phyloP scores from a whole-genome alignment of 64 coral and sea anemone species.

The Porites australiensis region DNA sequence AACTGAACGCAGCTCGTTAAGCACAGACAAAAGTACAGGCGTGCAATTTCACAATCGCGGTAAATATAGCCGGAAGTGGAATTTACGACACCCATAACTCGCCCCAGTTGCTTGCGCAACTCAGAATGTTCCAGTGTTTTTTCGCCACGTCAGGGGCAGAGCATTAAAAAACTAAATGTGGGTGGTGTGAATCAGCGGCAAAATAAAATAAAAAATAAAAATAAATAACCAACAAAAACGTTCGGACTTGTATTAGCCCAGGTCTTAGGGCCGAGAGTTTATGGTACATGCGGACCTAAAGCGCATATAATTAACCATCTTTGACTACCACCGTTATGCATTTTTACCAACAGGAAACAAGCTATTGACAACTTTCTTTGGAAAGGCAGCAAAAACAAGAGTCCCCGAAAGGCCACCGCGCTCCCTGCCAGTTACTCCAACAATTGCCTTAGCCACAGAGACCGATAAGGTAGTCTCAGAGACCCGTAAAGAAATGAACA shows the following conservation, averaged over 20 bases:
- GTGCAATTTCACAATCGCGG: background rate
- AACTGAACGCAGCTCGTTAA: background rate
- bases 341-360: background rate
- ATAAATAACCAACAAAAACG: background rate
- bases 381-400: constrained; percentile 2
- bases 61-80: background rate
- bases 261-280: constrained; percentile 8
- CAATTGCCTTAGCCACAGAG: background rate
- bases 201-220: constrained; percentile 6
- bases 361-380: background rate
- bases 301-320: background rate
- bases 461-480: background rate
- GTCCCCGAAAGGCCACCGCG: background rate
- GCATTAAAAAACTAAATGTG: background rate
- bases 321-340: background rate
- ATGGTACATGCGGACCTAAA: constrained; percentile 8
- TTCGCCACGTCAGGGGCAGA: background rate
- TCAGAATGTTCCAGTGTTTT: background rate
- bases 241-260: constrained; percentile 8
- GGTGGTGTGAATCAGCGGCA: constrained; percentile 5
- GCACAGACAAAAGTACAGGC: background rate
- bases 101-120: constrained; percentile 8
- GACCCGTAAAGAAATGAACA: too few species aligned
- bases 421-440: background rate
- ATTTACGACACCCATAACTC: background rate